phyloP scores from a whole-genome alignment of 2,888 invertebrate genomes.

The Synanthedon myopaeformis region DNA sequence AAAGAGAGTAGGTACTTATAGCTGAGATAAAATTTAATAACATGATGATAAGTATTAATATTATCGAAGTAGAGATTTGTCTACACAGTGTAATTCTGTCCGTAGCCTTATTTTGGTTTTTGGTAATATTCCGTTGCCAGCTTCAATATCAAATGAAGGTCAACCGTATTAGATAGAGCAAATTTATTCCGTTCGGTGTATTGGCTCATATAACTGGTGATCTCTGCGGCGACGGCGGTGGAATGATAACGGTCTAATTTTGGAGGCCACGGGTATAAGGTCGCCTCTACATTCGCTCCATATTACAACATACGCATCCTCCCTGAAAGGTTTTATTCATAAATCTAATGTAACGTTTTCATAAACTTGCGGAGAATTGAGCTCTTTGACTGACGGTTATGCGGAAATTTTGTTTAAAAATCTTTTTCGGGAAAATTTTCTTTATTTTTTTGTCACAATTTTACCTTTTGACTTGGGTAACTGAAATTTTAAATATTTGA shows the following conservation, averaged over 20 bases:
- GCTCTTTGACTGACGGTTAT: slow-evolving; percentile 34
- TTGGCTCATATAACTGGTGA: slow-evolving; percentile 66
- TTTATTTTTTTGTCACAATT: too few species aligned
- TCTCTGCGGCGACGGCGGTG: slow-evolving; percentile 56
- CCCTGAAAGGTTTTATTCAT: slow-evolving; percentile 69
- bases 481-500: too few species aligned
- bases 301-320: slow-evolving; percentile 61
- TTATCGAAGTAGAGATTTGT: too few species aligned
- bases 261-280: slow-evolving; percentile 30
- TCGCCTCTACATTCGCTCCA: slow-evolving; percentile 52
- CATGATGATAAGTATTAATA: too few species aligned
- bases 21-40: too few species aligned
- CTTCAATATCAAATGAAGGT: slow-evolving; percentile 66
- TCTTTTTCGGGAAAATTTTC: slow-evolving; percentile 8
- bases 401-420: slow-evolving; percentile 22
- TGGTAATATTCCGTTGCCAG: slow-evolving; percentile 49
- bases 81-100: too few species aligned
- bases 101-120: slow-evolving; percentile 17
- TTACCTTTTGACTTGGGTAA: too few species aligned
- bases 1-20: too few species aligned
- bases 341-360: slow-evolving; percentile 64
- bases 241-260: slow-evolving; percentile 69
- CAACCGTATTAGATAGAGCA: slow-evolving; percentile 61
- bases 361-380: slow-evolving; percentile 59
- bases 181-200: slow-evolving; percentile 66